Base-by-base conservation (phyloP, 2,888 invertebrate species). In the Acholoe squamosa region DNA sequence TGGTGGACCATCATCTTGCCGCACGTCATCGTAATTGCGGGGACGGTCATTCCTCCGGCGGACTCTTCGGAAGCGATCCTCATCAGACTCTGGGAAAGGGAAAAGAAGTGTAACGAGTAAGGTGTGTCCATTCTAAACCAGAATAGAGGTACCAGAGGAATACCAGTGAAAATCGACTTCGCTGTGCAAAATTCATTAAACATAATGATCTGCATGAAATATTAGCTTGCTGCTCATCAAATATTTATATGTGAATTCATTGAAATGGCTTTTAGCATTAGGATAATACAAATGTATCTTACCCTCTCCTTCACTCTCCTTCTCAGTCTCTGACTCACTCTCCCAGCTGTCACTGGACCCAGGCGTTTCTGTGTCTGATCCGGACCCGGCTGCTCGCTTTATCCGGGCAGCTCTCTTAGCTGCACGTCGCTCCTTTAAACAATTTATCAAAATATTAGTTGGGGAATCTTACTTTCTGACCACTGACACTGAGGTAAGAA, bases 311-410 rank as follows among this genome's bases (percentile, higher is more conserved):
- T 76, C 91, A 77, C 71, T 91, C 89, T 90, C 91, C 56, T 91
- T 89, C 77, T 92, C 92, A 16, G 91, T 91, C 34, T 92, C 92
- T 0, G 92, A 90, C 31, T 92, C 93, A 3, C 92, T 91, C 80
- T 92, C 91, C 90, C 90, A 91, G 84, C 91, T 91, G 43, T 92
- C 92, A 54, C 92, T 91, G 22, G 86, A 86, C 56, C 84, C 92
- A 91, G 28, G 91, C 90, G 33, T 91, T 91, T 25, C 77, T 0
- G 91, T 92, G n/a, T 86, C 92, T 22, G 91, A 89, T 61, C 91
- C 92, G 0, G 92, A 91, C 34, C 77, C 89, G 89, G 84, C 89
- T 0, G 52, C 71, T 22, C 54, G 89, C 34, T 80, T 90, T 19
- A 54, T 34, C 10, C 71, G 34, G 28, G 77, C 76, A 33, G 51